Base-by-base conservation (phyloP, 1,140 invertebrate genomes). In the Ceratina australensis region DNA sequence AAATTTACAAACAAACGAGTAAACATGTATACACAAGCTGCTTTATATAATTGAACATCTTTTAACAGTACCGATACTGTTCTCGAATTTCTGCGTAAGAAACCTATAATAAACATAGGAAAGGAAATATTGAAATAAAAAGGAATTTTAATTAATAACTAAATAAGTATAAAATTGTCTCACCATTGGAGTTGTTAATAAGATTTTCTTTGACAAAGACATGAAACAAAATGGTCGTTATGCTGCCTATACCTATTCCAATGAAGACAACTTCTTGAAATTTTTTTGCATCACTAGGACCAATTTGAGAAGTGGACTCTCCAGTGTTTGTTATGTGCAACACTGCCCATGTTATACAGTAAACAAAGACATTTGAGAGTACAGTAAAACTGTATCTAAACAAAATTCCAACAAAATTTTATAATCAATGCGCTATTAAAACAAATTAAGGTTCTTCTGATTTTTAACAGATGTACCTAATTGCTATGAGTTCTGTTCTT, bases 1-100 rank as follows among this genome's bases (percentile, higher is more conserved):
- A 98, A 92, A 93, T 99, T 99, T 12, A 98, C 95, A 89, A 96
- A 97, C 54, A 99, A 91, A 86, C 98, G 93, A 15, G 97, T 97
- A 28, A 95, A 94, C 97, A 98, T 98, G 88, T 99, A 99, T 60
- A 98, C 92, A 0, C 95, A 88, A 60, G 95, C 97, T 47, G 97
- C 94, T 94, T 97, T 93, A 89, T 96, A 96, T 82, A 95, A 93
- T 72, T 89, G 86, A n/a, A 72, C 8, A 72, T 92, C 90, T 86
- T 86, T 91, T 8, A 92, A 89, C 61, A 90, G 54, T 52, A 82
- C 67, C 67, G 79, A 82, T 56, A 82, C 68, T 26, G 87, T 47
- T 64, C 85, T 83, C 24, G 76, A 13, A 54, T 82, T 77, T 73
- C 84, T 72, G 42, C 65, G 42, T 10, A 79, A 54, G 15, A 66